These are phyloP conservation scores for Oreortyx pictus DNA, from an alignment of 2,797 vertebrate genomes.

Conservation along the genomic window DNA sequence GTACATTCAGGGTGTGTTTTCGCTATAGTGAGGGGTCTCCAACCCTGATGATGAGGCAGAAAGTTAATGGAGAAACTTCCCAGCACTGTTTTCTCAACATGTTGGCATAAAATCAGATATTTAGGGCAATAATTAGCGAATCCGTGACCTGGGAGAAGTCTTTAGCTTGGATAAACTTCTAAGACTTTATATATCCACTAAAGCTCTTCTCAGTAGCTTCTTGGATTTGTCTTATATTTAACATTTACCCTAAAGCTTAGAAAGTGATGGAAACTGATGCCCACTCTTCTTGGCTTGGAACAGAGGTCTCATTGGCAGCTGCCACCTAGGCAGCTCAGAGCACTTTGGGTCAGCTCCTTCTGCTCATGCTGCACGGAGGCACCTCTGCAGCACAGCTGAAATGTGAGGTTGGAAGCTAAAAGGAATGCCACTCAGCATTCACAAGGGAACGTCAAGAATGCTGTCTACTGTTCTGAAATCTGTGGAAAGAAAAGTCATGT, in stretches of 20 bases:
- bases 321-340: neutral
- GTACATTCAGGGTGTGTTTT: neutral
- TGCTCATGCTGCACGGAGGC: accelerated
- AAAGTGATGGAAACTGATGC: neutral
- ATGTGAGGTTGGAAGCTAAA: neutral
- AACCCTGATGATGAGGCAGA: neutral
- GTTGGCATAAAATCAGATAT: neutral
- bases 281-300: neutral
- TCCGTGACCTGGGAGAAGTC: neutral
- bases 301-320: neutral
- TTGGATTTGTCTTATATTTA: neutral
- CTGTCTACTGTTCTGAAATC: accelerated
- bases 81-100: neutral
- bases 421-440: neutral
- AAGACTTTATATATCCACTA: neutral
- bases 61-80: neutral
- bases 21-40: no score
- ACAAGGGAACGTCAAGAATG: neutral
- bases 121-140: neutral
- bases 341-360: neutral
- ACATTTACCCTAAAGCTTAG: neutral
- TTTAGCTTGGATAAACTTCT: neutral
- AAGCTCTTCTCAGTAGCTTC: neutral
- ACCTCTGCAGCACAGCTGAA: neutral
- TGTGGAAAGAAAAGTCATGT: accelerated